Conservation (phyloP, 2,888 invertebrate species). For the Merodon equestris region DNA sequence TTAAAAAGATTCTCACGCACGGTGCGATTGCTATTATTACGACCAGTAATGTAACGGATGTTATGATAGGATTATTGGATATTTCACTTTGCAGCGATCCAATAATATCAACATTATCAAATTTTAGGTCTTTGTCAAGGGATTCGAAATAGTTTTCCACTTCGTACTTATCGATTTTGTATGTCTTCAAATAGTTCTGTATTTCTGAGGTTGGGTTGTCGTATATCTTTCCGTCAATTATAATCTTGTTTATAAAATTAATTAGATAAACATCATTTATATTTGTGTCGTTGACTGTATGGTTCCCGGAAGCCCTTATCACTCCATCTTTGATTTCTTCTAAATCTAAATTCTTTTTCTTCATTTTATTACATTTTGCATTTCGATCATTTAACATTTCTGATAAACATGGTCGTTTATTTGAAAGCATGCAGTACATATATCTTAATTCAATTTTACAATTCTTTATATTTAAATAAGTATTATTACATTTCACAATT, state of each 20-base stretch:
- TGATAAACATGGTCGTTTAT: slow-evolving; percentile 14
- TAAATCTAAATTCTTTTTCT: slow-evolving; percentile 12
- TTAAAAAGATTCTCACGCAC: no score
- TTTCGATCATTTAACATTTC: slow-evolving; percentile 11
- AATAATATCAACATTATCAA: no score
- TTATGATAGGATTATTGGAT: no score
- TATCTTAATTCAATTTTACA: not conserved
- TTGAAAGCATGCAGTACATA: slow-evolving; percentile 4
- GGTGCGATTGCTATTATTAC: no score
- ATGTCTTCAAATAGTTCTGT: slow-evolving; percentile 18
- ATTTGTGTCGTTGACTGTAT: not conserved
- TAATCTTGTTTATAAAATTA: slow-evolving; percentile 1
- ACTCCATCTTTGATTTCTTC: slow-evolving; percentile 24
- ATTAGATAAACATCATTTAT: slow-evolving; percentile 7
- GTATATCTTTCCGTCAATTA: slow-evolving; percentile 11
- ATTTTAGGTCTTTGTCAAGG: not conserved
- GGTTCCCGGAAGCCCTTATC: slow-evolving; percentile 1
- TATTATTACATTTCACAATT: slow-evolving; percentile 24
- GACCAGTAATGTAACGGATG: no score
- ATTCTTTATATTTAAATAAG: no score
- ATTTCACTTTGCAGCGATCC: no score
- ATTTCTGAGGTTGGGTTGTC: slow-evolving; percentile 9
- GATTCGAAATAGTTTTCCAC: slow-evolving; percentile 4
- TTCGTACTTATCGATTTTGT: slow-evolving; percentile 15
- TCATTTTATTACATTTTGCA: slow-evolving; percentile 1